Percentiles rank a stretch among this genome's conserved stretches.
phyloP scores from a whole-genome alignment of 2,797 vertebrate genomes.

The Choloepus didactylus region DNA sequence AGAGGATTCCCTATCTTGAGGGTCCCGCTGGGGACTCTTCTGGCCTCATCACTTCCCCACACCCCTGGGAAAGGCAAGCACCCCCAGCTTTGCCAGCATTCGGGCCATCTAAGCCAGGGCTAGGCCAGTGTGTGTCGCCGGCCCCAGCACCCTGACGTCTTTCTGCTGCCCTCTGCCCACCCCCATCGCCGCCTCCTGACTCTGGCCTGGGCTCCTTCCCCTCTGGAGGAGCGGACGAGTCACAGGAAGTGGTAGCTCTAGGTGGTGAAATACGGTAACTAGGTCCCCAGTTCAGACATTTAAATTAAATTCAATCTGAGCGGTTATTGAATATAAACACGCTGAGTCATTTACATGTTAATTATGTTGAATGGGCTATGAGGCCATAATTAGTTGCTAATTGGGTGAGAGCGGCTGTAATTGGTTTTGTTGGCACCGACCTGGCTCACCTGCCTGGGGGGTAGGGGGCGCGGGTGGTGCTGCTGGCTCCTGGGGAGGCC shows the following conservation, averaged over 20 bases:
- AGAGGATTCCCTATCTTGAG: slow-evolving; percentile 59
- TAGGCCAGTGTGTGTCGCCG: not conserved
- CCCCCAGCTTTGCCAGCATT: not conserved
- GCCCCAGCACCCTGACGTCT: not conserved
- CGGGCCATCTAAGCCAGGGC: not conserved
- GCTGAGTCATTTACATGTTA: slow-evolving; percentile 91
- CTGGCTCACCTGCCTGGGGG: slow-evolving; percentile 78
- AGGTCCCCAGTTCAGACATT: slow-evolving; percentile 86
- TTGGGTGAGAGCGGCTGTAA: slow-evolving; percentile 89
- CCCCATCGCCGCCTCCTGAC: not conserved
- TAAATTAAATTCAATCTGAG: slow-evolving; percentile 85
- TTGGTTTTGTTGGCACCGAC: slow-evolving; percentile 87
- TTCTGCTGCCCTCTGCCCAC: not conserved
- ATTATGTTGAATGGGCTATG: slow-evolving; percentile 89
- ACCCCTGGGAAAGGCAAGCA: not conserved
- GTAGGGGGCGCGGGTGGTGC: not conserved
- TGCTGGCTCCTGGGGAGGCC: slow-evolving; percentile 13
- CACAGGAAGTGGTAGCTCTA: slow-evolving; percentile 59
- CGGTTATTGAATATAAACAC: slow-evolving; percentile 91
- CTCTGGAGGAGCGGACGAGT: not conserved
- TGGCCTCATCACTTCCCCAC: not conserved
- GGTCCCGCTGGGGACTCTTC: not conserved
- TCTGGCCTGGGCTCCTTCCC: not conserved
- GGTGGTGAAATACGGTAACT: slow-evolving; percentile 69
- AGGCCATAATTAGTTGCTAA: slow-evolving; percentile 91